These are phyloP conservation scores for Astreopora myriophthalma DNA, from an alignment of 64 coral and sea anemone species.

Conservation along the genomic window DNA sequence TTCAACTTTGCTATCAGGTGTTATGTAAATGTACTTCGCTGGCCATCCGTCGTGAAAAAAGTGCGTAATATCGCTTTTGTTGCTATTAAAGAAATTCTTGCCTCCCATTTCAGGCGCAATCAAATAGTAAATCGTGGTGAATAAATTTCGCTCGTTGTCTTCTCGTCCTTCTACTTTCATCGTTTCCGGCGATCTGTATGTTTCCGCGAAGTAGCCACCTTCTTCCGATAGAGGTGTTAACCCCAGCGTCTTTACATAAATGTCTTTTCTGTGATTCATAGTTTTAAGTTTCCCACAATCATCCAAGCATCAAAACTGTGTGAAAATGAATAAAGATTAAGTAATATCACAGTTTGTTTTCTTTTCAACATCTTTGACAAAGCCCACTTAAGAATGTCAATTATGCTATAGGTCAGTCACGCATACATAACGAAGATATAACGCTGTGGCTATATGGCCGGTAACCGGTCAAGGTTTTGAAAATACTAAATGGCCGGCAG, in stretches of 20 bases:
- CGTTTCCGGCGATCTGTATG: constrained; percentile 46
- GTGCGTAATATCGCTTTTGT: constrained; percentile 76
- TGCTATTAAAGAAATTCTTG: constrained; percentile 67
- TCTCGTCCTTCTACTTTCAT: constrained; percentile 20
- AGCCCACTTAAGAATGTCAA: no score
- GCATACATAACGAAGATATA: no score
- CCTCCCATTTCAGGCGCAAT: constrained; percentile 63
- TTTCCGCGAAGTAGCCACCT: constrained; percentile 77
- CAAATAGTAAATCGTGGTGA: constrained; percentile 81
- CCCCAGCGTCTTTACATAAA: not conserved
- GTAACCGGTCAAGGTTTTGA: no score
- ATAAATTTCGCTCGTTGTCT: constrained; percentile 43
- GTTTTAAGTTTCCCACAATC: not conserved
- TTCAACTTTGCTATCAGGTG: constrained; percentile 57
- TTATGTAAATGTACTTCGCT: constrained; percentile 49
- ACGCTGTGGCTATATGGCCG: no score
- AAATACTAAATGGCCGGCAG: no score
- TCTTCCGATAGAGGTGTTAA: constrained; percentile 79
- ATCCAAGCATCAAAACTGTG: not conserved
- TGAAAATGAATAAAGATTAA: not conserved
- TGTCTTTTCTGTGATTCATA: constrained; percentile 73
- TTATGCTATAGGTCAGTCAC: no score
- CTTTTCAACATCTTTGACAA: no score
- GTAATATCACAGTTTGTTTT: no score
- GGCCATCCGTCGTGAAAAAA: constrained; percentile 89